Conservation (phyloP, 2,113 vertebrate genomes). For the Lycaon pictus region DNA sequence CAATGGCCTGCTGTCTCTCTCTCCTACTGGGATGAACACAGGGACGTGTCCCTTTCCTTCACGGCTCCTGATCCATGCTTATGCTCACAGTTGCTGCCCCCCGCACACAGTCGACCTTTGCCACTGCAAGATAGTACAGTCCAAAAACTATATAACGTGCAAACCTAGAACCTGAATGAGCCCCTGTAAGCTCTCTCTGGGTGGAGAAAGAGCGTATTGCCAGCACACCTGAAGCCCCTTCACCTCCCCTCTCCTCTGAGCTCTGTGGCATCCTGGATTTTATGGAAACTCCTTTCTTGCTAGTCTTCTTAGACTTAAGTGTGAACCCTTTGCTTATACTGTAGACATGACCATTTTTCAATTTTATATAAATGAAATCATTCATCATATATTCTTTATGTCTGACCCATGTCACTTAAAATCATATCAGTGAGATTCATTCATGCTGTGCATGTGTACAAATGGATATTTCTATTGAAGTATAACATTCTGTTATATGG, state of each 20-base stretch:
- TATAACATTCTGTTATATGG: rapidly evolving
- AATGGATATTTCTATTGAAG: rapidly evolving
- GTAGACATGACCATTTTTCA: too few relatives aligned
- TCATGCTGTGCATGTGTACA: rapidly evolving
- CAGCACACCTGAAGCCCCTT: rapidly evolving
- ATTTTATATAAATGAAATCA: background rate
- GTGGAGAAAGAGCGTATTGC: background rate
- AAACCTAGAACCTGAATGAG: background rate
- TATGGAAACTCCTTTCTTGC: background rate
- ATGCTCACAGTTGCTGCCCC: rapidly evolving
- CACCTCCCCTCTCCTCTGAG: rapidly evolving
- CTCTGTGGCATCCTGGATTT: rapidly evolving
- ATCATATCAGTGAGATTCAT: too few relatives aligned
- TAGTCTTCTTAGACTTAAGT: background rate
- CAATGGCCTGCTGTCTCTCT: too few relatives aligned
- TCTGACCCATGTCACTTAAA: background rate
- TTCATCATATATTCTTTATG: rapidly evolving
- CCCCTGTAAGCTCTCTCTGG: rapidly evolving
- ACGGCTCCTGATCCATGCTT: rapidly evolving
- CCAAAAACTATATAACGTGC: rapidly evolving
- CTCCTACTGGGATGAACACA: rapidly evolving
- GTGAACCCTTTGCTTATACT: rapidly evolving
- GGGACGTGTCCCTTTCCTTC: background rate
- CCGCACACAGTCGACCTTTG: rapidly evolving
- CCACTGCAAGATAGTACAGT: rapidly evolving